Evolutionary conservation across 2,113 vertebrate genomes (phyloP), one percentile per base, ranked within the genome.

Genomic region (Phodopus roborovskii): DNA sequence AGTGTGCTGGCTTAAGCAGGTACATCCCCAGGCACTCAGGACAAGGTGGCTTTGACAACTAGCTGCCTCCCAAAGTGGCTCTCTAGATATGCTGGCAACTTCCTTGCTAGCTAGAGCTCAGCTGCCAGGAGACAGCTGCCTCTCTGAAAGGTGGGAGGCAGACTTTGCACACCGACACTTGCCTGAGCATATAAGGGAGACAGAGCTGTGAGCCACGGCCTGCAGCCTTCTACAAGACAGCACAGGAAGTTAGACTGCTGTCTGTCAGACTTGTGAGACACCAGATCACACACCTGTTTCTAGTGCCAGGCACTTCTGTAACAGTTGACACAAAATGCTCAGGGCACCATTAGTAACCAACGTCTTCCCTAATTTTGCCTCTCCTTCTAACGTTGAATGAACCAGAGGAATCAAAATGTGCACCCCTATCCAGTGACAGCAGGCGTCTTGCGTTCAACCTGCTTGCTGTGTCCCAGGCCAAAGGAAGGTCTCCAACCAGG

Each of bases 381-480:
- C 13, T 1, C 17, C 42, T 90, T 56, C 24, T 45, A 85, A 64
- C 10, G n/a, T n/a, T 56, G 17, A 30, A 91, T 22, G 68, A 92
- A 79, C 17, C 19, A 81, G 60, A 81, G 82, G 78, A 73, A 74
- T 42, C n/a, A 12, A 26, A 58, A 4, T 66, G 68, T 1, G 45
- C 3, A 33, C 33, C 66, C 10, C 70, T 86, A 6, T 56, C 30
- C 36, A 42, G 74, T n/a, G 74, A n/a, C 7, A 4, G 58, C 11
- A 36, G 66, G 53, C 5, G 6, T 7, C 15, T 19, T 56, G 7
- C 3, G 64, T 83, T 50, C 28, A n/a, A n/a, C 17, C 12, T 1
- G 0, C 45, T n/a, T 7, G 4, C 64, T n/a, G 28, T 13, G 28
- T 60, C 4, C 30, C 1, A 1, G 0, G 15, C n/a, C n/a, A n/a